These are phyloP conservation scores for Hemiscyllium ocellatum DNA, from an alignment of 2,113 vertebrate genomes.

Conservation along the genomic window DNA sequence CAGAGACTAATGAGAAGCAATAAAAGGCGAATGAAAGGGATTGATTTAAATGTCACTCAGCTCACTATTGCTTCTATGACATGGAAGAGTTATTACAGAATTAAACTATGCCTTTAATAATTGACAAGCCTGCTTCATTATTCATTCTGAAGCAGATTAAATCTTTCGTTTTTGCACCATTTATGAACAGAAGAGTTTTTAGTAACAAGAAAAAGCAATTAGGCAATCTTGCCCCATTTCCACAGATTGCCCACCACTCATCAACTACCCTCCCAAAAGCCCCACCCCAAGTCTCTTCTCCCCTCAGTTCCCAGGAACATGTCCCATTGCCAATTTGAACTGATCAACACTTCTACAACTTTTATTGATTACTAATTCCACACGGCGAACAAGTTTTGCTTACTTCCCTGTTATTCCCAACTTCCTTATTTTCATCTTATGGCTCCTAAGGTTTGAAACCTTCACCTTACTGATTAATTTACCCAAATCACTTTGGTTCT, in stretches of 20 bases:
- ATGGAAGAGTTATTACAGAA: constrained; percentile 27
- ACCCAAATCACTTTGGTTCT: background rate
- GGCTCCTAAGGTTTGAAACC: background rate
- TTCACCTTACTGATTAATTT: background rate
- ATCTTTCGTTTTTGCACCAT: background rate
- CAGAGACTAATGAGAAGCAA: constrained; percentile 25
- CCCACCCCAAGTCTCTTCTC: background rate
- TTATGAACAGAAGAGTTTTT: background rate
- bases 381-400: background rate
- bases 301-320: background rate
- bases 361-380: background rate
- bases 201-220: background rate
- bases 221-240: background rate
- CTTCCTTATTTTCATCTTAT: background rate
- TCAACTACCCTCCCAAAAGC: no score
- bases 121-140: constrained; percentile 14
- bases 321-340: background rate
- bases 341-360: no score
- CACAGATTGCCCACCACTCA: background rate
- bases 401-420: background rate
- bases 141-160: background rate
- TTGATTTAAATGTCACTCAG: constrained; percentile 26
- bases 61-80: background rate
- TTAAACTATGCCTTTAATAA: constrained; percentile 29
- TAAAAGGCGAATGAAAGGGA: background rate